Evolutionary conservation across 2,888 invertebrate genomes (phyloP), one percentile per base, ranked within the genome.

Genomic region (Stomorhina lunata): DNA sequence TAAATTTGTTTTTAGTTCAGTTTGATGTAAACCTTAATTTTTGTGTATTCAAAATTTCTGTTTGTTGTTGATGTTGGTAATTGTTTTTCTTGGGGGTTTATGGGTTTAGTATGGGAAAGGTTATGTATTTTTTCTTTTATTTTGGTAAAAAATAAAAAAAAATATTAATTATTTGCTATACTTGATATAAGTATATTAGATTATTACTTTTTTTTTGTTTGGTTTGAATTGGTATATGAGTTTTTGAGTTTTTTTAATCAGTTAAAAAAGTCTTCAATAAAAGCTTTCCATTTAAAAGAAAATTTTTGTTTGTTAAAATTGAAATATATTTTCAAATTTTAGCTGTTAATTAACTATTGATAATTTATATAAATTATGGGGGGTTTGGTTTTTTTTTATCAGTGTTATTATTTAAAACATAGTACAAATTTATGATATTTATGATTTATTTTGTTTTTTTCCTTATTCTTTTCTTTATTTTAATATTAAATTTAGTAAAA

Each of bases 241-340:
- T 59, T 79, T 65, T 57, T 48, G 12, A 25, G 50, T 73, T 63
- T 72, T 53, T 12, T 73, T n/a, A n/a, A n/a, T n/a, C n/a, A n/a
- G n/a, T 76, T 79, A 65, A 83, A 84, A 83, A 84, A 84, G 79
- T 80, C 25, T 84, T 86, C 84, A 85, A 85, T 87, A 89, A 85
- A 88, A 87, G 86, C 82, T 86, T 86, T 86, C 86, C 86, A 89
- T 88, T 88, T 88, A 89, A 88, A 86, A 86, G 83, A 88, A 87
- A 83, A 81, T 84, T 80, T 55, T 22, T 53, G 29, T 82, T 50
- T 10, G 29, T 40, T 84, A 59, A 80, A 83, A 65, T 85, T 80
- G 45, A 71, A 84, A 29, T 57, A 73, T 61, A 75, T 71, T 73
- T 84, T 78, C 20, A 59, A 61, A 29, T 82, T 69, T 59, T 80